Evolutionary conservation across 1,140 invertebrate genomes (phyloP), one percentile per base, ranked within the genome.

Genomic region (Semibalanus balanoides): DNA sequence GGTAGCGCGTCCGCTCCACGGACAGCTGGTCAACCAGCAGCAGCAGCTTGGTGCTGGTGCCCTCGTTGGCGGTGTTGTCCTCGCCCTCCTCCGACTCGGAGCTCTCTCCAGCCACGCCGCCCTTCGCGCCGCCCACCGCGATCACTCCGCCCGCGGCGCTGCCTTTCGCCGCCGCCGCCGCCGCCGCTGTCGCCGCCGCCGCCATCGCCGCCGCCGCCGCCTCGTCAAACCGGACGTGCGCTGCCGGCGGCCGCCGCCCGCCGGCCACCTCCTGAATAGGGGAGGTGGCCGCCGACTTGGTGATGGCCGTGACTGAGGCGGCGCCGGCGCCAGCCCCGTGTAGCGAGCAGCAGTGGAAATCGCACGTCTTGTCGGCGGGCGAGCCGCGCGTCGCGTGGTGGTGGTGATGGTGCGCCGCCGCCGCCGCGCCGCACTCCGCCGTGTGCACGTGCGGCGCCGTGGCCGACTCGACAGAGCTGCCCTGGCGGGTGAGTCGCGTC

Each of bases 301-400:
- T 31, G 84, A 85, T 7, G 84, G 84, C 76, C 86, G 85, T 75
- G 86, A 86, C 7, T 86, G 85, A 78, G 89, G 89, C 22, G 90
- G 88, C 76, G 7, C 40, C 0, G 40, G 93, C 88, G 0, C 93
- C 93, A 84, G 95, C 93, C 83, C 95, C 93, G 86, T 96, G 94
- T 76, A 96, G 86, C 40, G 94, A 91, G 84, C 94, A 95, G 84
- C 94, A 97, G 84, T 96, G 94, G 84, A 96, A 96, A 84, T 96
- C 94, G 85, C 94, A 96, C 82, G 43, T 88, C 87, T 79, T 77
- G 22, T 79, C 77, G 51, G 76, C 86, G 85, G 77, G 74, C 77
- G 77, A 73, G 75, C 76, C 75, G 77, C 30, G 76, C 30, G 78
- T 76, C 19, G 79, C 78, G 75, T 79, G 76, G 64, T 78, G 79